phyloP scores from a whole-genome alignment of 2,113 vertebrate species.

The Nettapus auritus region DNA sequence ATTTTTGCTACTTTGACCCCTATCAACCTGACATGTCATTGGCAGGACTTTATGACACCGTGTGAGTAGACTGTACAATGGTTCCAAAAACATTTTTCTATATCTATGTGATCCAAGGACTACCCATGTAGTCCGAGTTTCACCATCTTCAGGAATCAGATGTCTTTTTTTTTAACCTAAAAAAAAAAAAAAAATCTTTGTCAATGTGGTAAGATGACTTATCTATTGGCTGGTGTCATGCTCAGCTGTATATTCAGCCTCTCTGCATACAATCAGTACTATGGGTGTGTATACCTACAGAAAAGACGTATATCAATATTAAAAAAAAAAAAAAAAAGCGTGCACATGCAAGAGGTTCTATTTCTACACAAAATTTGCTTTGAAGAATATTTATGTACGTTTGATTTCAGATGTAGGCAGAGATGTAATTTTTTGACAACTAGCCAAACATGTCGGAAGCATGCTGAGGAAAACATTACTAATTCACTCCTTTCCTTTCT shows the following conservation, averaged over 20 bases:
- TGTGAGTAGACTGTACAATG: background rate
- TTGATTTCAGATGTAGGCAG: background rate
- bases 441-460: background rate
- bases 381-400: background rate
- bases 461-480: background rate
- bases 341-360: rapidly evolving
- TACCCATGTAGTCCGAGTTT: background rate
- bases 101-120: background rate
- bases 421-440: background rate
- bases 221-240: background rate
- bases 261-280: background rate
- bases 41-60: background rate
- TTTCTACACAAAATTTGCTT: background rate
- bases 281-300: background rate
- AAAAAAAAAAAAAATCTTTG: background rate
- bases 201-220: background rate
- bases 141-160: background rate
- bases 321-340: background rate
- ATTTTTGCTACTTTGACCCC: background rate
- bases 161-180: background rate
- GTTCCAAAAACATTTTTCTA: background rate
- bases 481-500: background rate
- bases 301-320: background rate
- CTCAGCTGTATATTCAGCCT: background rate
- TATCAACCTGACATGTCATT: background rate